Evolutionary conservation across 2,113 vertebrate genomes (phyloP).

Genomic region (Motacilla tschutschensis): DNA sequence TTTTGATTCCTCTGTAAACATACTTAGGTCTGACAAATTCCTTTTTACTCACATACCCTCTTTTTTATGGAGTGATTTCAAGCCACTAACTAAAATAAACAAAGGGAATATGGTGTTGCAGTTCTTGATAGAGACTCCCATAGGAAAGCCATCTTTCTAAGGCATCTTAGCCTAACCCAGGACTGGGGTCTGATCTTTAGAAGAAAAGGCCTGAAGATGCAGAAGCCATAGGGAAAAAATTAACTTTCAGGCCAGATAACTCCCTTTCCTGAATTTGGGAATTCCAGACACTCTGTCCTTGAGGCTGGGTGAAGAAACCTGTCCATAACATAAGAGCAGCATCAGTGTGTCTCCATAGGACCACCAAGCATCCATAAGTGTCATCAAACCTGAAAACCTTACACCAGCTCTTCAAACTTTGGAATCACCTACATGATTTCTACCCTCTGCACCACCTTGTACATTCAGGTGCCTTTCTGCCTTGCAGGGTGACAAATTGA

Average conservation of each 20-base stretch:
- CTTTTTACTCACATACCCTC: not conserved
- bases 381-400: not conserved
- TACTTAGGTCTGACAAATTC: not conserved
- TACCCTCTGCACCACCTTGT: not conserved
- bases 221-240: not conserved
- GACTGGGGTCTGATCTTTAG: not conserved
- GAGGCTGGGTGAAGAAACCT: not conserved
- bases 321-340: not conserved
- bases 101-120: not conserved
- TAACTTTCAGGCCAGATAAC: not conserved
- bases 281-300: not conserved
- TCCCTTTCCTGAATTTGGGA: not conserved
- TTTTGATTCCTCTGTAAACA: not conserved
- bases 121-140: not conserved
- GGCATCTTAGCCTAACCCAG: rapidly evolving
- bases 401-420: not conserved
- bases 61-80: not conserved
- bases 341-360: not conserved
- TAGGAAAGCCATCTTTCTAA: not conserved
- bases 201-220: not conserved
- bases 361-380: rapidly evolving
- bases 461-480: not conserved
- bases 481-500: not conserved
- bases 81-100: not conserved
- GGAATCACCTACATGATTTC: not conserved